Base-by-base conservation (phyloP, 2,113 vertebrate species). In the Aptenodytes forsteri region DNA sequence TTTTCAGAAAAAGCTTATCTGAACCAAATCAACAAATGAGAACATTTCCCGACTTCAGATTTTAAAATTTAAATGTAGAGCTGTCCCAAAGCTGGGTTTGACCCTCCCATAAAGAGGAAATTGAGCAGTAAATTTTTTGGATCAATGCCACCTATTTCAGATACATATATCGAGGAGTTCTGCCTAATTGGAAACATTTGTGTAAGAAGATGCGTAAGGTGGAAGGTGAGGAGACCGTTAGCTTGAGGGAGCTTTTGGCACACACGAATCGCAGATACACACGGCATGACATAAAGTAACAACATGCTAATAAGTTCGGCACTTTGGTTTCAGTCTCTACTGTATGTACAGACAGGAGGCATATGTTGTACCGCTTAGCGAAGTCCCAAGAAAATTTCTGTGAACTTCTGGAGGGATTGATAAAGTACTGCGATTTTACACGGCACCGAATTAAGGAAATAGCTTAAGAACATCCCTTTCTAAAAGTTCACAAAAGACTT, bases 191-290 rank as follows among this genome's bases (percentile, higher is more conserved):
- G 78, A 90, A 94, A 40, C 87, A n/a, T 62, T 65, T 52, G 36
- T 52, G 40, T 62, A 16, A 61, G 92, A 84, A 65, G 78, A 62
- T 54, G 36, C n/a, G 1, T 11, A 13, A 85, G 22, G 62, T 62
- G 46, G 36, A 70, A 65, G 66, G 78, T 46, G 70, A 72, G 54
- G 56, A 72, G 59, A 8, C 21, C 46, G 44, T 32, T 92, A 38
- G 22, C 32, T 29, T 3, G 14, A 30, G 79, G 71, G 91, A 89
- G 38, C 50, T 77, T 88, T 78, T 56, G 66, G 73, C 30, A 3
- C 42, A 5, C 2, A 2, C 5, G 1, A 11, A 19, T 76, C 26
- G 15, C 2, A 15, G 62, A 61, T 64, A 13, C 10, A 1, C 27
- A 7, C 0, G 1, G 7, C 20, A 6, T 29, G 64, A 52, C 30